Conservation (phyloP, 2,888 invertebrate species). For the Drosophila kokeensis region DNA sequence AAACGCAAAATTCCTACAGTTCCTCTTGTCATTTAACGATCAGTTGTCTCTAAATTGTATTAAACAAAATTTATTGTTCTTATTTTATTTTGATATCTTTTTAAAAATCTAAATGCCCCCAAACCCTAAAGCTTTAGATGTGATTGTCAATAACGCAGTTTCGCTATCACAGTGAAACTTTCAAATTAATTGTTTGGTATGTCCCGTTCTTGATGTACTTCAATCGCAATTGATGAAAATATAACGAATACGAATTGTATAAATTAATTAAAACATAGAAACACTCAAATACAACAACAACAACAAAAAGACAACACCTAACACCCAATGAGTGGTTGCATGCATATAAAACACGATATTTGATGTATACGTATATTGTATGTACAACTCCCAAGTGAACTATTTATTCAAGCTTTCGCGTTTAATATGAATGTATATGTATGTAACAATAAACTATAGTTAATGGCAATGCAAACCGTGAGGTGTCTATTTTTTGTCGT, state of each 20-base stretch:
- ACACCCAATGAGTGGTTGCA: slow-evolving; percentile 3
- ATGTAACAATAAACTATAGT: slow-evolving; percentile 51
- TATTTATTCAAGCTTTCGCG: slow-evolving; percentile 26
- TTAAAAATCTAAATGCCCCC: slow-evolving; percentile 21
- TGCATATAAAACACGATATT: slow-evolving; percentile 5
- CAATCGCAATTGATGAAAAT: slow-evolving; percentile 23
- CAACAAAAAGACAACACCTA: slow-evolving; percentile 14
- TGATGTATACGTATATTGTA: slow-evolving; percentile 13
- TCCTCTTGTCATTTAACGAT: slow-evolving; percentile 29
- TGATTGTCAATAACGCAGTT: slow-evolving; percentile 5
- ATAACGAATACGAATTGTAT: slow-evolving; percentile 40
- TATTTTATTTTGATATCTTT: slow-evolving; percentile 6
- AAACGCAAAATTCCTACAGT: slow-evolving; percentile 31
- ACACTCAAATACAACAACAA: slow-evolving; percentile 11
- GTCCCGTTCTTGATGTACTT: slow-evolving; percentile 31
- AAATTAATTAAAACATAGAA: slow-evolving; percentile 30
- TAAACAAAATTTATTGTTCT: not conserved
- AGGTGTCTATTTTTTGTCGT: not conserved
- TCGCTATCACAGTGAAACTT: not conserved
- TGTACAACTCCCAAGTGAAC: slow-evolving; percentile 25
- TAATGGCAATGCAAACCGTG: slow-evolving; percentile 23
- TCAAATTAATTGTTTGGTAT: slow-evolving; percentile 14
- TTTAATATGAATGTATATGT: slow-evolving; percentile 36
- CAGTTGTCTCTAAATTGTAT: slow-evolving; percentile 33
- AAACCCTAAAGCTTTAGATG: slow-evolving; percentile 9